Evolutionary conservation across 2,113 vertebrate genomes (phyloP).

Genomic region (Antechinus flavipes): DNA sequence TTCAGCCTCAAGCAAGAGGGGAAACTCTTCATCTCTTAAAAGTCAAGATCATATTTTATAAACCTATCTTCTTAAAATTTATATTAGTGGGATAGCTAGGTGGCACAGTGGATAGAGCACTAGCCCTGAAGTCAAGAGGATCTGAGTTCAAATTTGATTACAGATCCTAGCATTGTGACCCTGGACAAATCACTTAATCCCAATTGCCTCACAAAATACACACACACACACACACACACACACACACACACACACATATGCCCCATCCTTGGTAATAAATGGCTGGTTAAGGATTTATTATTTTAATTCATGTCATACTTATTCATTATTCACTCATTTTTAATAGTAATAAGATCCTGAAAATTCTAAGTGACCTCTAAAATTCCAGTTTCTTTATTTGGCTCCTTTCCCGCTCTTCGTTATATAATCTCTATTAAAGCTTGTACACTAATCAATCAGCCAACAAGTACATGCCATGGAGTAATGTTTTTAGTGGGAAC

Average conservation of each 20-base stretch:
- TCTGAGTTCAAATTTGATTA: too few relatives aligned
- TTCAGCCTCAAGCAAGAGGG: background rate
- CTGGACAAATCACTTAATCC: too few relatives aligned
- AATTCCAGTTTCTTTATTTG: slow-evolving; percentile 19
- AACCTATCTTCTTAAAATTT: background rate
- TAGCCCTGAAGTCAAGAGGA: too few relatives aligned
- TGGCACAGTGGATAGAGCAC: too few relatives aligned
- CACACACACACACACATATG: too few relatives aligned
- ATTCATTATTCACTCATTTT: slow-evolving; percentile 18
- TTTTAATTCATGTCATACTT: background rate
- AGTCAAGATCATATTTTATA: background rate
- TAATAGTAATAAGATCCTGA: slow-evolving; percentile 10
- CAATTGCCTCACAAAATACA: too few relatives aligned
- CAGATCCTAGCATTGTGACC: too few relatives aligned
- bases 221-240: too few relatives aligned
- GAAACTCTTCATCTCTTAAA: background rate
- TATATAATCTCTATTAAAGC: slow-evolving; percentile 20
- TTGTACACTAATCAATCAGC: background rate
- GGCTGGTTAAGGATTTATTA: background rate
- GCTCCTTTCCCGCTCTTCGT: background rate
- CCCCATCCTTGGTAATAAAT: background rate
- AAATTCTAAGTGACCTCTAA: background rate
- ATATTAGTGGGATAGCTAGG: background rate
- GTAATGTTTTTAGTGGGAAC: slow-evolving; percentile 16
- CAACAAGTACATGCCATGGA: background rate